A percentile compares a stretch with the other conserved stretches of the same genome.
These are phyloP conservation scores for Philypnodon macrostomus DNA, from an alignment of 2,797 vertebrate genomes.

Conservation along the genomic window DNA sequence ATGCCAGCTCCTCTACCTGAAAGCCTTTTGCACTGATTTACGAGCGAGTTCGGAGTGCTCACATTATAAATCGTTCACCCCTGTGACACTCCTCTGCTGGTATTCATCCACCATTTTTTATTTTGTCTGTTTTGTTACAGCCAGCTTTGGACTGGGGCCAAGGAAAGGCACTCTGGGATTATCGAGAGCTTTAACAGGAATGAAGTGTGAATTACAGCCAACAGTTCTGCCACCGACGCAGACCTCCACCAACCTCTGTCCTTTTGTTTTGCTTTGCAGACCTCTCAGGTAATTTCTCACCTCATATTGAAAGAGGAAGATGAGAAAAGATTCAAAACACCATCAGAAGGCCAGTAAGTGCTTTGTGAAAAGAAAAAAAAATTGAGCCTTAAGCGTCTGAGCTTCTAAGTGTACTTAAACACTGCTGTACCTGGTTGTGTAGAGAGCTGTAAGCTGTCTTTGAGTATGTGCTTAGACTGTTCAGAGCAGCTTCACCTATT, in stretches of 20 bases:
- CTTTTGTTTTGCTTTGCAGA: slow-evolving; percentile 19
- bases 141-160: slow-evolving; percentile 87
- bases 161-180: slow-evolving; percentile 82
- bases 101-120: slow-evolving; percentile 86
- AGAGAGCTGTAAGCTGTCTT: slow-evolving; percentile 6
- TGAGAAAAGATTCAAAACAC: slow-evolving; percentile 13
- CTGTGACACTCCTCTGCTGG: slow-evolving; percentile 81
- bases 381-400: background rate
- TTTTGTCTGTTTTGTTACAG: slow-evolving; percentile 60
- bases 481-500: slow-evolving; percentile 1
- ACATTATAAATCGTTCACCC: slow-evolving; percentile 86
- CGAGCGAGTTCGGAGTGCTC: slow-evolving; percentile 77
- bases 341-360: background rate
- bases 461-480: background rate
- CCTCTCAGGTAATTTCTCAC: slow-evolving; percentile 27
- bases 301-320: slow-evolving; percentile 18
- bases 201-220: slow-evolving; percentile 69
- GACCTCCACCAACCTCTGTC: slow-evolving; percentile 5
- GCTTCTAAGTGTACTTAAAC: slow-evolving; percentile 9
- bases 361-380: slow-evolving; percentile 4
- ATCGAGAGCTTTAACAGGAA: slow-evolving; percentile 78
- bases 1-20: slow-evolving; percentile 77
- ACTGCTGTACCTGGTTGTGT: background rate
- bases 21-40: slow-evolving; percentile 83
- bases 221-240: slow-evolving; percentile 19